phyloP scores from a whole-genome alignment of 2,797 vertebrate species.

The Gallinago stenura region DNA sequence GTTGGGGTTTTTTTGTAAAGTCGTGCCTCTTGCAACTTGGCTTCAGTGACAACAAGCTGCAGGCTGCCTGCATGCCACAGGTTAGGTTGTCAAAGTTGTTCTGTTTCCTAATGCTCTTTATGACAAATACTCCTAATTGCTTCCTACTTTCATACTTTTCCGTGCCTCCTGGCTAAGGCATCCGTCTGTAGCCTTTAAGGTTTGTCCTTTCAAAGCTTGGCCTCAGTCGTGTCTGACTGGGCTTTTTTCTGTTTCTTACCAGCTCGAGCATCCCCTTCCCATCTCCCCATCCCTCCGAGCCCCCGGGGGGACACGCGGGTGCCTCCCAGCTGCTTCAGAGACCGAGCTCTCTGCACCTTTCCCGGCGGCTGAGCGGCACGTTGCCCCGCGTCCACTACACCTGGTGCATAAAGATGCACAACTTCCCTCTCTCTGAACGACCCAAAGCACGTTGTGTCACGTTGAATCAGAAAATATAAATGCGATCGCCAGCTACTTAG shows the following conservation, averaged over 20 bases:
- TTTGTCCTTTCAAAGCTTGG: neutral
- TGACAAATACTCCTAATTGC: conserved; percentile 59
- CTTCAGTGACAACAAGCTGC: neutral
- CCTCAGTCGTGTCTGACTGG: neutral
- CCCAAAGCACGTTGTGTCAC: neutral
- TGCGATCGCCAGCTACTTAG: neutral
- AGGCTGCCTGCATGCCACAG: neutral
- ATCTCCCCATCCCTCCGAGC: neutral
- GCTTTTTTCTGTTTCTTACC: neutral
- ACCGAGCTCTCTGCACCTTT: neutral
- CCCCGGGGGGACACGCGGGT: rapidly evolving
- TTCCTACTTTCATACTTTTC: conserved; percentile 27
- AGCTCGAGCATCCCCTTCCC: neutral
- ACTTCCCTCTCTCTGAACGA: neutral
- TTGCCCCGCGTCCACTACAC: neutral
- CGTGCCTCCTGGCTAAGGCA: conserved; percentile 46
- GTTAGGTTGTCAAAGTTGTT: conserved; percentile 21
- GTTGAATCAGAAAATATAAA: neutral
- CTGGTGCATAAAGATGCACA: neutral
- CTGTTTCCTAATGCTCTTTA: conserved; percentile 9
- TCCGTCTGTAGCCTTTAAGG: neutral
- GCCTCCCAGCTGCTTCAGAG: neutral
- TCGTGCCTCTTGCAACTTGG: neutral
- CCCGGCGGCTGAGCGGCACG: rapidly evolving
- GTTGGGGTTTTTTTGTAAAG: neutral